Conservation (phyloP, 2,888 invertebrate species). For the Julus scandinavius region DNA sequence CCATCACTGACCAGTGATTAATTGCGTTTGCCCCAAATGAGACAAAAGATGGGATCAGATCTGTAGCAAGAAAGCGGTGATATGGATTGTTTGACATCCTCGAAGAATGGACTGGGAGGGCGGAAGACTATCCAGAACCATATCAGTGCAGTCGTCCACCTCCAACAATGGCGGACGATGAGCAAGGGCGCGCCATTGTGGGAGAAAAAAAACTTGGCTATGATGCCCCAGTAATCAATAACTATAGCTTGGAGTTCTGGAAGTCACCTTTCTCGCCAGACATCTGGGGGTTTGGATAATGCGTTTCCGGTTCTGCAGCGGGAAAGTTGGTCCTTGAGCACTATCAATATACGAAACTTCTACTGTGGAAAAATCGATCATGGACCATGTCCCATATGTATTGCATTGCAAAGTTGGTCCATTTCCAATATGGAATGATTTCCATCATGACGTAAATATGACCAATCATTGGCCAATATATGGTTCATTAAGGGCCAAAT, state of each 20-base stretch:
- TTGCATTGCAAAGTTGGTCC: too few species aligned
- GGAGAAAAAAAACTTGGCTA: neutral
- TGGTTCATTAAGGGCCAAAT: too few species aligned
- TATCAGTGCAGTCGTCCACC: neutral
- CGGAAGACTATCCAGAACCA: neutral
- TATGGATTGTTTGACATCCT: neutral
- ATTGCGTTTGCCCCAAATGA: conserved; percentile 48
- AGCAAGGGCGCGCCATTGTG: neutral
- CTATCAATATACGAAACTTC: too few species aligned
- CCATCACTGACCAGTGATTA: conserved; percentile 35
- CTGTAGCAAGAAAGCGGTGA: conserved; percentile 26
- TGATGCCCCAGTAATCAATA: neutral
- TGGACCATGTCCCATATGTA: too few species aligned
- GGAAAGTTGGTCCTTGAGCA: neutral
- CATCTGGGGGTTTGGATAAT: neutral
- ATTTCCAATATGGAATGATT: too few species aligned
- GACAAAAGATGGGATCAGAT: conserved; percentile 48
- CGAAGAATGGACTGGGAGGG: conserved; percentile 24
- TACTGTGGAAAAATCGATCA: too few species aligned
- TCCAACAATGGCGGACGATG: neutral
- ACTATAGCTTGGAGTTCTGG: neutral
- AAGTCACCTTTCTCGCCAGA: neutral
- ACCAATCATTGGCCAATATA: too few species aligned
- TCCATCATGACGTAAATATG: too few species aligned
- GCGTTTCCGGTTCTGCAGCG: neutral